Percentiles rank a stretch among this genome's conserved stretches.
Conservation (phyloP, 2,797 vertebrate species). For the Pyrrhura leucotis region DNA sequence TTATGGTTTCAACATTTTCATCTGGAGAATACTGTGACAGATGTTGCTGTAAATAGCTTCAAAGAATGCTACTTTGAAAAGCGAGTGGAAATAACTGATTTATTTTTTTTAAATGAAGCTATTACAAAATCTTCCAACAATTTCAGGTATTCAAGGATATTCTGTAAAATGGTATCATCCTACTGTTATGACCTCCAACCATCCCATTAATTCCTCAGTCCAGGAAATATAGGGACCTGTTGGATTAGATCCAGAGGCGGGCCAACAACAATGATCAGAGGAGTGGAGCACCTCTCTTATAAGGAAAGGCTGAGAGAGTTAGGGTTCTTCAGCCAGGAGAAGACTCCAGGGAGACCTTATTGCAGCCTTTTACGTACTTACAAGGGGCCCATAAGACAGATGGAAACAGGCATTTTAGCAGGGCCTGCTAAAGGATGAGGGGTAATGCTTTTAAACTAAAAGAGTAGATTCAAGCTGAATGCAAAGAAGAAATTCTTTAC, state of each 20-base stretch:
- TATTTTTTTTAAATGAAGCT: not conserved
- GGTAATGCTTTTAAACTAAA: not conserved
- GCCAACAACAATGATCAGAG: too few species aligned
- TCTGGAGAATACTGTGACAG: not conserved
- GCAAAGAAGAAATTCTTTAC: not conserved
- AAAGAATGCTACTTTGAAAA: not conserved
- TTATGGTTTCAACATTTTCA: conserved; percentile 18
- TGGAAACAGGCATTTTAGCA: too few species aligned
- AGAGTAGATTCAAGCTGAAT: not conserved
- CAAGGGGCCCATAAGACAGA: too few species aligned
- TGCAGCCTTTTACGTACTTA: too few species aligned
- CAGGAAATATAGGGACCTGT: too few species aligned
- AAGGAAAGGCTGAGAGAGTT: too few species aligned
- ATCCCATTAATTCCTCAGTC: not conserved
- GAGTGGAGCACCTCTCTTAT: too few species aligned
- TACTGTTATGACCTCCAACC: not conserved
- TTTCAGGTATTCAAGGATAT: not conserved
- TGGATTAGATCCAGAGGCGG: too few species aligned
- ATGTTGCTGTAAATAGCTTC: not conserved
- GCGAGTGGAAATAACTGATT: not conserved
- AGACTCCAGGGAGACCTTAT: too few species aligned
- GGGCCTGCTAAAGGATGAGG: not conserved
- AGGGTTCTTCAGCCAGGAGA: too few species aligned
- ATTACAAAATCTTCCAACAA: not conserved
- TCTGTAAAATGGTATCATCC: not conserved